Conservation (phyloP, 2,888 invertebrate species). For the Sacculina carcini region DNA sequence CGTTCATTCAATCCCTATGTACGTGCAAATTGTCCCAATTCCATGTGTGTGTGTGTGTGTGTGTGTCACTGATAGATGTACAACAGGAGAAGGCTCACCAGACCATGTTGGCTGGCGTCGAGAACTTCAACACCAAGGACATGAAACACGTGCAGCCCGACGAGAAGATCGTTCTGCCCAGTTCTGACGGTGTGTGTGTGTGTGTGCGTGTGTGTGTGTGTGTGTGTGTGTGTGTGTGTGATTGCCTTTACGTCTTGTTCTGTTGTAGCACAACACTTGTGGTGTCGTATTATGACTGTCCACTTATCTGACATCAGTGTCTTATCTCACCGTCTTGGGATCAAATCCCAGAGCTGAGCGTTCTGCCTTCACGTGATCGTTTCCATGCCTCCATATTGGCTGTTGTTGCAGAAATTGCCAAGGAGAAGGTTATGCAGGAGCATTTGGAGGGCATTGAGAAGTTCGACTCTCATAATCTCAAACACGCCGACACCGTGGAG, state of each 20-base stretch:
- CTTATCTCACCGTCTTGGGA: no score
- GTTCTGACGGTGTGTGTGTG: slow-evolving; percentile 14
- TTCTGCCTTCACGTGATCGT: no score
- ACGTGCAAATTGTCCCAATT: no score
- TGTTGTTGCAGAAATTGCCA: slow-evolving; percentile 14
- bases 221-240: neutral
- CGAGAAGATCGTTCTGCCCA: slow-evolving; percentile 15
- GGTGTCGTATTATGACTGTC: no score
- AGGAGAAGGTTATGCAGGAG: slow-evolving; percentile 41
- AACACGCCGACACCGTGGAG: slow-evolving; percentile 21
- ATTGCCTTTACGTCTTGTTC: no score
- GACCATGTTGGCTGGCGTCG: slow-evolving; percentile 15
- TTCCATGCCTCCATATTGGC: neutral
- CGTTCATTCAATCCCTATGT: no score
- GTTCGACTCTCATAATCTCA: slow-evolving; percentile 21
- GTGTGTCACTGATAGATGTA: slow-evolving; percentile 13
- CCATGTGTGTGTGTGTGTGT: no score
- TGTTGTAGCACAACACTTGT: no score
- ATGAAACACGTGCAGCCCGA: slow-evolving; percentile 12
- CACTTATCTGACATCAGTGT: no score
- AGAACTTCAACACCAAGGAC: slow-evolving; percentile 13
- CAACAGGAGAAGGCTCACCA: slow-evolving; percentile 15
- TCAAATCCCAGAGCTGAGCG: no score
- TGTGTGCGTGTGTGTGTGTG: neutral
- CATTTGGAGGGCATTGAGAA: slow-evolving; percentile 45